Evolutionary conservation across 2,888 invertebrate genomes (phyloP).

Genomic region (Phragmatobia fuliginosa): DNA sequence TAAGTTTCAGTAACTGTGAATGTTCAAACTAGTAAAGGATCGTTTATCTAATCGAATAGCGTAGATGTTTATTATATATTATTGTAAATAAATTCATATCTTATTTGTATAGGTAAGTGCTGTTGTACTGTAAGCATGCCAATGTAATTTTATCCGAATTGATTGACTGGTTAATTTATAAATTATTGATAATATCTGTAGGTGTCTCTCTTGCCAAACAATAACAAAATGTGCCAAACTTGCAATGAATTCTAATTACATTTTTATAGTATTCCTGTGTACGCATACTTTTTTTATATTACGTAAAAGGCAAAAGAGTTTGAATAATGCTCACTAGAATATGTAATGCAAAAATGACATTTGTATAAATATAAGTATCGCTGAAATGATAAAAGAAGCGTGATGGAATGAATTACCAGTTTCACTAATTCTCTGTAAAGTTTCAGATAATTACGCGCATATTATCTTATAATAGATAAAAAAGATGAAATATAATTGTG

Average conservation of each 20-base stretch:
- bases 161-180: conserved; percentile 33
- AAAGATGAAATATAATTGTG: no score
- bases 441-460: no score
- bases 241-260: conserved; percentile 31
- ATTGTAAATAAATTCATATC: conserved; percentile 61
- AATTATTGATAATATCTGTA: conserved; percentile 33
- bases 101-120: conserved; percentile 45
- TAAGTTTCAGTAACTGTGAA: conserved; percentile 32
- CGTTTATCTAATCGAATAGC: conserved; percentile 41
- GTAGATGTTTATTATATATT: conserved; percentile 47
- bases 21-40: conserved; percentile 47
- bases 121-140: conserved; percentile 44
- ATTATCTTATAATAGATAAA: no score
- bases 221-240: conserved; percentile 53
- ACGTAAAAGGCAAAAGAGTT: neutral
- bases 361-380: neutral
- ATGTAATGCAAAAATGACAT: neutral
- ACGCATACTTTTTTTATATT: neutral
- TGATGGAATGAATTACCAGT: neutral
- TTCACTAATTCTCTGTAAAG: no score
- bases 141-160: conserved; percentile 25
- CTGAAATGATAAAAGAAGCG: neutral
- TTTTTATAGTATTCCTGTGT: conserved; percentile 14
- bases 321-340: neutral
- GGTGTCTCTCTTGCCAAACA: conserved; percentile 39